Evolutionary conservation across 2,888 invertebrate genomes (phyloP), one percentile per base, ranked within the genome.

Genomic region (Oscheius sp.): DNA sequence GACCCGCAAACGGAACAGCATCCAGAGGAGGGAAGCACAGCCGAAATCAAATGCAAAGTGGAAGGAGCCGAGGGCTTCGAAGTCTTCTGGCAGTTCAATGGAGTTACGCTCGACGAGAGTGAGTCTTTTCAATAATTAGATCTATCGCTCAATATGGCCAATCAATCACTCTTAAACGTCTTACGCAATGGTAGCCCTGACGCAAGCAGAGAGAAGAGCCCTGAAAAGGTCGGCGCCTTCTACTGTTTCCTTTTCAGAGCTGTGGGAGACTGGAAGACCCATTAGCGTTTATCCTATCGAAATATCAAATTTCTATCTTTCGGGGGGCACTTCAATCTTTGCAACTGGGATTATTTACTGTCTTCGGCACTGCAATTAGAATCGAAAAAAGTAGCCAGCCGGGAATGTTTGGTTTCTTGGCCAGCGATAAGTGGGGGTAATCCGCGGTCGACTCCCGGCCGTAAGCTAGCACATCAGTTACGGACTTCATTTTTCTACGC

Each of bases 1-100:
- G 74, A 81, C 42, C 57, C 73, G 1, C 55, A 73, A 55, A 50
- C 52, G 15, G 75, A 75, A 15, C 81, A 81, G 57, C 81, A 82
- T 61, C 82, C 82, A 5, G 79, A 80, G 48, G 80, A 81, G 33
- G 80, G 80, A 48, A 75, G 71, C 3, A 66, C 65, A 6, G 82
- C 81, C 6, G 73, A 78, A 68, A 80, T 82, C 48, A 65, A 68
- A 8, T 82, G 82, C 63, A 58, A 74, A 48, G 78, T 81, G 5
- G 73, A 71, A 50, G 79, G 74, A 27, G 58, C 70, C 20, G 73
- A 75, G 8, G 50, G 70, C 20, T 53, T 78, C 29, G 80, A 80
- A 63, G 78, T 81, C 12, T 80, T 79, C 63, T 81, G 81, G 81
- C 81, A 79, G 57, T 79, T 78, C 69, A 78, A 81, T 48, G 79